These are phyloP conservation scores for Nephrotoma flavescens DNA, from an alignment of 2,888 invertebrate genomes.

Conservation along the genomic window DNA sequence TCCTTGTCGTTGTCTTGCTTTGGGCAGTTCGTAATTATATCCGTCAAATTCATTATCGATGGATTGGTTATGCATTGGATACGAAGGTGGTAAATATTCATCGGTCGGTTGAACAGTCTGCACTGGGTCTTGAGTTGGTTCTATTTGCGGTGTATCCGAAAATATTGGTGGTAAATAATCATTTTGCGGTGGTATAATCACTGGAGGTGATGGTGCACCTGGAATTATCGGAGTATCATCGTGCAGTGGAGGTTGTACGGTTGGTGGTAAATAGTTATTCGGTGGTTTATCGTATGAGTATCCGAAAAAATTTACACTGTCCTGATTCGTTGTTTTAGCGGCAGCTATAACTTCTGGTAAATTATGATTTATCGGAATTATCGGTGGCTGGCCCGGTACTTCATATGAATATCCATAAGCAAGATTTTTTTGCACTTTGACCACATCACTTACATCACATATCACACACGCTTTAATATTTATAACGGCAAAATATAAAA, in stretches of 20 bases:
- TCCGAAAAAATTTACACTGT: conserved; percentile 4
- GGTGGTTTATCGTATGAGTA: conserved; percentile 12
- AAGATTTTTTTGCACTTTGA: not conserved
- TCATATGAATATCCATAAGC: not conserved
- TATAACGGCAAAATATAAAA: not conserved
- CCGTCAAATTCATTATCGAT: conserved; percentile 4
- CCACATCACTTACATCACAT: not conserved
- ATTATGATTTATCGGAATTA: not conserved
- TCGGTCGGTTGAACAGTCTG: not conserved
- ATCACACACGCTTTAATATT: not conserved
- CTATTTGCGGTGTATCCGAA: not conserved
- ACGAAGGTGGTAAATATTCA: conserved; percentile 5
- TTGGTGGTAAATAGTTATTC: conserved; percentile 13
- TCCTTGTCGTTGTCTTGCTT: conserved; percentile 6
- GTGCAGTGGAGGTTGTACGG: not conserved
- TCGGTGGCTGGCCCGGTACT: not conserved
- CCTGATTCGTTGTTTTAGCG: not conserved
- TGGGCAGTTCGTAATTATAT: conserved; percentile 11
- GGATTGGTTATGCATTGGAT: not conserved
- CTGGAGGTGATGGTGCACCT: not conserved
- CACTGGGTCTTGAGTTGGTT: not conserved
- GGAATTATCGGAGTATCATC: not conserved
- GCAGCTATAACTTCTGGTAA: conserved; percentile 23
- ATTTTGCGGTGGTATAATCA: conserved; percentile 18
- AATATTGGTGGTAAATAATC: not conserved